phyloP scores from a whole-genome alignment of 2,797 vertebrate genomes.

The Centroberyx gerrardi region DNA sequence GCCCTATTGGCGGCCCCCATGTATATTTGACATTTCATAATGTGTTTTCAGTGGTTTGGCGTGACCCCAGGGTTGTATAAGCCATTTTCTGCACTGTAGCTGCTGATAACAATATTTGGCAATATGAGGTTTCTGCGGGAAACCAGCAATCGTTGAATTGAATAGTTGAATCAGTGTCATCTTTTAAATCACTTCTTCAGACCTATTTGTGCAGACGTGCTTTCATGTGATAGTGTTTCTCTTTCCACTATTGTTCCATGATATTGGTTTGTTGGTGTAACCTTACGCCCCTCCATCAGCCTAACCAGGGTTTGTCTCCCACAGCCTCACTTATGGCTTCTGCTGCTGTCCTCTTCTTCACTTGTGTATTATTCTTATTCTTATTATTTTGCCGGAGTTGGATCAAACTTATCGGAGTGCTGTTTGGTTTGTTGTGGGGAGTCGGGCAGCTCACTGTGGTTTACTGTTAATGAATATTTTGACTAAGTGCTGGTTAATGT shows the following conservation, averaged over 20 bases:
- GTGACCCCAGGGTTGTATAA: constrained; percentile 31
- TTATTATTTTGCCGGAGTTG: constrained; percentile 1
- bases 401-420: background rate
- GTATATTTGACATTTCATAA: constrained; percentile 37
- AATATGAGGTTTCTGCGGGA: constrained; percentile 35
- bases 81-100: constrained; percentile 41
- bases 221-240: too few relatives aligned
- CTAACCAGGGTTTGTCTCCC: background rate
- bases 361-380: too few relatives aligned
- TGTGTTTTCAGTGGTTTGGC: constrained; percentile 47
- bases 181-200: background rate
- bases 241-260: background rate
- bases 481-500: constrained; percentile 72
- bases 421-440: constrained; percentile 13
- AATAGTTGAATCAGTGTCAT: constrained; percentile 25
- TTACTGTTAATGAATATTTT: constrained; percentile 59
- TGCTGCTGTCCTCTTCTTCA: too few relatives aligned
- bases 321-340: background rate
- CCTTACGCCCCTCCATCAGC: background rate
- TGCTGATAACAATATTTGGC: constrained; percentile 49
- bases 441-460: constrained; percentile 37
- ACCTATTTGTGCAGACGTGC: too few relatives aligned
- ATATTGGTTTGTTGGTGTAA: constrained; percentile 9
- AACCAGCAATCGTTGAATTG: constrained; percentile 25
- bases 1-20: constrained; percentile 17